Conservation (phyloP, 2,888 invertebrate genomes). For the Parnassius apollo region DNA sequence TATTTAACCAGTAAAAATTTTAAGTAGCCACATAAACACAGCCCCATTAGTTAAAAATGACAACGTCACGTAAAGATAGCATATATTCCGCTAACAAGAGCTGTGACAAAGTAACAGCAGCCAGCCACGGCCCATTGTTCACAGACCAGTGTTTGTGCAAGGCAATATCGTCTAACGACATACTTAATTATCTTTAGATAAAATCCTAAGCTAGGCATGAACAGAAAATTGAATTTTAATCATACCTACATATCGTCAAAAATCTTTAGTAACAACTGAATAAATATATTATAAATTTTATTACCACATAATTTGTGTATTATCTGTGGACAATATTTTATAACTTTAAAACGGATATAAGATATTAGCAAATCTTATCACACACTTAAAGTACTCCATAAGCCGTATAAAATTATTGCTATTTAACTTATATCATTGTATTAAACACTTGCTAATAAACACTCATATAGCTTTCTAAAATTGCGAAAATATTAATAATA, state of each 20-base stretch:
- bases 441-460: background rate
- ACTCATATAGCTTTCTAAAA: slow-evolving; percentile 4
- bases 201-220: background rate
- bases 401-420: background rate
- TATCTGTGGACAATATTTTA: slow-evolving; percentile 6
- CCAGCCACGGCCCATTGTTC: slow-evolving; percentile 25
- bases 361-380: slow-evolving; percentile 14
- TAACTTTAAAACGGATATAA: slow-evolving; percentile 12
- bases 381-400: background rate
- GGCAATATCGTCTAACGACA: slow-evolving; percentile 9
- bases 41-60: background rate
- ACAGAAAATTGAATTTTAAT: slow-evolving; percentile 3
- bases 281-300: slow-evolving; percentile 1
- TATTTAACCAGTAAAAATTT: no score
- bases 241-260: background rate
- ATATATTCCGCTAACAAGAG: slow-evolving; percentile 21
- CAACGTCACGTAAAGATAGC: slow-evolving; percentile 19
- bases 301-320: background rate
- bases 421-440: background rate
- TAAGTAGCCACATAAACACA: background rate
- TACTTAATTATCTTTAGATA: background rate
- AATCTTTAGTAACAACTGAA: background rate
- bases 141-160: slow-evolving; percentile 19
- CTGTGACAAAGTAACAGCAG: slow-evolving; percentile 17
- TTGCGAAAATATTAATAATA: slow-evolving; percentile 5